A percentile compares a stretch with the other conserved stretches of the same genome.
phyloP scores from a whole-genome alignment of 2,888 invertebrate genomes.

The Nomada goodeniana region DNA sequence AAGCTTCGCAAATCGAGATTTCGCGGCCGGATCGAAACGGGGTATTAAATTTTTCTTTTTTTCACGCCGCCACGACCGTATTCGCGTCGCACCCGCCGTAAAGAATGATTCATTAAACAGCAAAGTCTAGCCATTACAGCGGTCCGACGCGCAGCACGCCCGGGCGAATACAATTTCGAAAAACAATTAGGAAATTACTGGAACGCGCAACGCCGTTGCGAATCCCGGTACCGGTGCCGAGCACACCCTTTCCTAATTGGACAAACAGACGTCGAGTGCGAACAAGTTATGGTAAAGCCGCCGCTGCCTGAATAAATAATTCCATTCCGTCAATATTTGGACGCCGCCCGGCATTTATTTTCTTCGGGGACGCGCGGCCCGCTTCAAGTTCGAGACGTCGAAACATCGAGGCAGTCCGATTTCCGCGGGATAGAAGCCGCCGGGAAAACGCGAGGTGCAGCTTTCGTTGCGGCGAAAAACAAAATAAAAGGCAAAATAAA shows the following conservation, averaged over 20 bases:
- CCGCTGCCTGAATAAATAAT: slow-evolving; percentile 28
- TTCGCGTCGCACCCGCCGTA: neutral
- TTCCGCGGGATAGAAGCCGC: too few species aligned
- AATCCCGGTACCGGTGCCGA: neutral
- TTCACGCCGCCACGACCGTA: neutral
- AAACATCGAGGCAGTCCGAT: too few species aligned
- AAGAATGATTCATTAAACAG: slow-evolving; percentile 16
- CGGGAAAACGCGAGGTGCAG: neutral
- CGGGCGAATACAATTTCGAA: neutral
- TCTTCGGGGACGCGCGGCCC: neutral
- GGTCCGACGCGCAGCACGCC: neutral
- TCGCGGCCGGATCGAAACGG: neutral
- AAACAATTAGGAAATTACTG: slow-evolving; percentile 33
- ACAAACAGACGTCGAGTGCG: slow-evolving; percentile 13
- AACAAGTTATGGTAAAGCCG: slow-evolving; percentile 4
- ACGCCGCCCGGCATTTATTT: slow-evolving; percentile 15
- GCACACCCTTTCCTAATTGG: slow-evolving; percentile 27
- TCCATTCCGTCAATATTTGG: slow-evolving; percentile 25
- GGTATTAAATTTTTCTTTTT: slow-evolving; percentile 10
- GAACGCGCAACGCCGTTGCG: neutral
- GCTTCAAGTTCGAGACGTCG: neutral
- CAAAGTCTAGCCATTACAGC: neutral
- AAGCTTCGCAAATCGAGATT: neutral
- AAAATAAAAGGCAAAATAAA: neutral
- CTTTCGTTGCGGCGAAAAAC: neutral